These are phyloP conservation scores for Macroglossus sobrinus DNA, from an alignment of 2,113 vertebrate genomes.

Conservation along the genomic window DNA sequence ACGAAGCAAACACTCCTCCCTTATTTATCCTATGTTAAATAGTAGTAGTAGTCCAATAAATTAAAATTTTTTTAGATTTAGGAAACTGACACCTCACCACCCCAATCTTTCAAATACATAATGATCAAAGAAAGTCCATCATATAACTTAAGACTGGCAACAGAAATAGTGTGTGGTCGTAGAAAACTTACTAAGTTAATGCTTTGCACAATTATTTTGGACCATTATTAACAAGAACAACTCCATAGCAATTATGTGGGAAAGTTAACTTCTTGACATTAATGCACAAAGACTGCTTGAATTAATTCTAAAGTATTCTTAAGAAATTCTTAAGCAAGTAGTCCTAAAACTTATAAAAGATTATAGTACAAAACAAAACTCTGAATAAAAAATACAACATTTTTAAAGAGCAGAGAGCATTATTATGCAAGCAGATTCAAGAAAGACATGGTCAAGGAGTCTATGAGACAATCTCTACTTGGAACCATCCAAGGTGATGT, in stretches of 20 bases:
- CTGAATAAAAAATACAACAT: not conserved
- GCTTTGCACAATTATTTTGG: not conserved
- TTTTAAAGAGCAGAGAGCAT: not conserved
- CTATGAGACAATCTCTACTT: not conserved
- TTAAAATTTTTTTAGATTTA: constrained; percentile 4
- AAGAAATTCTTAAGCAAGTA: not conserved
- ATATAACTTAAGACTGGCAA: not conserved
- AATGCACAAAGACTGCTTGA: not conserved
- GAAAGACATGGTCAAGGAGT: not conserved
- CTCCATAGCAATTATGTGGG: not conserved
- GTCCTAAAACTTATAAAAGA: not conserved
- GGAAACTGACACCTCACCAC: not conserved
- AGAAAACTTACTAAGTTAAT: not conserved
- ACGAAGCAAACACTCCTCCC: not conserved
- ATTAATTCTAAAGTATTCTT: not conserved
- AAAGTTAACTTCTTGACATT: not conserved
- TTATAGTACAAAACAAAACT: not conserved
- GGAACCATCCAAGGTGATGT: not conserved
- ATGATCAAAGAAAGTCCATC: not conserved
- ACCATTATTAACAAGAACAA: not conserved
- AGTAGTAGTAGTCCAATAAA: not conserved
- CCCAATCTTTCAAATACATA: not conserved
- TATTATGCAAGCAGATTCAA: not conserved
- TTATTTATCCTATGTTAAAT: not conserved
- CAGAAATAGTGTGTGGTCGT: not conserved